Percentiles rank a stretch among this genome's conserved stretches.
Conservation (phyloP, 2,888 invertebrate species). For the Anarsia innoxiella region DNA sequence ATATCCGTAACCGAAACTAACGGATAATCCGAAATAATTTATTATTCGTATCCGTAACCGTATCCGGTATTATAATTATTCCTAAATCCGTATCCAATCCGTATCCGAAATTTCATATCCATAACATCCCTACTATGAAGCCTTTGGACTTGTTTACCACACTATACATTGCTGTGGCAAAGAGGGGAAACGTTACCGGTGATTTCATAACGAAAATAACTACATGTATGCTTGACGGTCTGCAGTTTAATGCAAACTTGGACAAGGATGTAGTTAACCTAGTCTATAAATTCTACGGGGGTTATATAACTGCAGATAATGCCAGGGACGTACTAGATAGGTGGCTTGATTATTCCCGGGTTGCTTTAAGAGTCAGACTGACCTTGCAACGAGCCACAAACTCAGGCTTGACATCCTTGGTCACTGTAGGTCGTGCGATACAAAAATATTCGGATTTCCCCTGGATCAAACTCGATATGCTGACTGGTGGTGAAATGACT, state of each 20-base stretch:
- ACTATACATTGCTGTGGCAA: background rate
- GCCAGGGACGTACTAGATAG: too few relatives aligned
- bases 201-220: background rate
- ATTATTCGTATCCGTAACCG: too few relatives aligned
- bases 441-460: conserved; percentile 1
- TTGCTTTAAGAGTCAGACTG: background rate
- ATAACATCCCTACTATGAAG: too few relatives aligned
- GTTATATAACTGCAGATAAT: background rate
- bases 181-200: background rate
- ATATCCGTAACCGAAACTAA: too few relatives aligned
- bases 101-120: too few relatives aligned
- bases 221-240: background rate
- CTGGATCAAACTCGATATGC: background rate
- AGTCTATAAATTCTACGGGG: background rate
- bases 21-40: too few relatives aligned
- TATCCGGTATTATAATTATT: too few relatives aligned
- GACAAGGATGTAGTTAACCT: background rate
- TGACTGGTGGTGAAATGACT: background rate
- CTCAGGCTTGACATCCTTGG: background rate
- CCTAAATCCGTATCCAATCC: too few relatives aligned
- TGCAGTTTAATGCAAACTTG: background rate
- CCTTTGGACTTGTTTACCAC: too few relatives aligned
- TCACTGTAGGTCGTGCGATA: background rate
- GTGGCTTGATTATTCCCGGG: background rate
- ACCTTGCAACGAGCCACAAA: background rate